phyloP scores from a whole-genome alignment of 2,113 vertebrate species.

The Merops nubicus region DNA sequence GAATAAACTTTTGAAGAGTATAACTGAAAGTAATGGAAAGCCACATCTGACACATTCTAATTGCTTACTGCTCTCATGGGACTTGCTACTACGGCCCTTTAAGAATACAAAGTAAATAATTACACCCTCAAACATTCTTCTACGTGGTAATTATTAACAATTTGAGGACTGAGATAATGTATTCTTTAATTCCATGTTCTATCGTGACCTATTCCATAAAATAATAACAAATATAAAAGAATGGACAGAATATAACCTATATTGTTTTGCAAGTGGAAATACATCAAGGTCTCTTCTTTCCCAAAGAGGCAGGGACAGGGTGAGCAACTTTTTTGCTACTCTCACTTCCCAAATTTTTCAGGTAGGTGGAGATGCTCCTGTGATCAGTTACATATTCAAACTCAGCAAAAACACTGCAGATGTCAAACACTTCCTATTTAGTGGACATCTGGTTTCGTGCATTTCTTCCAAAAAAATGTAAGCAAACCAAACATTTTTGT shows the following conservation, averaged over 20 bases:
- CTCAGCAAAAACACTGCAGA: not conserved
- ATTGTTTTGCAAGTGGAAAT: not conserved
- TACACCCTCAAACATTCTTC: not conserved
- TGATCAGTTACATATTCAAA: not conserved
- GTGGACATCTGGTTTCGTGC: fast-evolving
- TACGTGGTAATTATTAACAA: not conserved
- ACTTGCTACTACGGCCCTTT: not conserved
- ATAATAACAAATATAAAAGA: not conserved
- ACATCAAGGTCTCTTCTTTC: not conserved
- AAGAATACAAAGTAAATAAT: not conserved
- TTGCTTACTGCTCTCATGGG: not conserved
- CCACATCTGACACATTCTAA: constrained; percentile 13
- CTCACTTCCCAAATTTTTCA: not conserved
- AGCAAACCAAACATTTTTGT: not conserved
- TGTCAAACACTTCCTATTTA: not conserved
- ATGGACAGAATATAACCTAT: not conserved
- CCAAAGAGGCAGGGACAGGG: not conserved
- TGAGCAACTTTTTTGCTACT: not conserved
- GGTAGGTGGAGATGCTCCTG: not conserved
- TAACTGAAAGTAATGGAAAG: not conserved
- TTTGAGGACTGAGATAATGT: not conserved
- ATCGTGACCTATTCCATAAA: not conserved
- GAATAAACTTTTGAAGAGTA: not conserved
- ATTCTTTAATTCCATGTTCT: not conserved
- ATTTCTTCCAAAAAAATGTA: not conserved